These are phyloP conservation scores for Porites australiensis DNA, from an alignment of 64 coral and sea anemone genomes.

Conservation along the genomic window DNA sequence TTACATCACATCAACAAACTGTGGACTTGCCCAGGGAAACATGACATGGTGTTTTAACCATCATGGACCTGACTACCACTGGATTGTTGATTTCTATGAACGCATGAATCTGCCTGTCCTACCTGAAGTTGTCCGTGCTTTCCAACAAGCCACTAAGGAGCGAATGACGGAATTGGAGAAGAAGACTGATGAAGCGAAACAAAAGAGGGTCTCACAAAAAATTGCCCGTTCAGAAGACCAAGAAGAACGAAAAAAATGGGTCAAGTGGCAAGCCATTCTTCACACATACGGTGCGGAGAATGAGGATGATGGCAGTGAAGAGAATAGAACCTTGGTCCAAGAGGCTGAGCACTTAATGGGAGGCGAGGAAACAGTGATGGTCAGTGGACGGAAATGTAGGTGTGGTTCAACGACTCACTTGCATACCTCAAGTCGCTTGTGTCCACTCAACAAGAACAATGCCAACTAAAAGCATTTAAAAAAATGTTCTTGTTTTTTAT, in stretches of 20 bases:
- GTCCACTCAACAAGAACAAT: no score
- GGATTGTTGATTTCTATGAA: conserved; percentile 59
- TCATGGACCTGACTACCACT: conserved; percentile 44
- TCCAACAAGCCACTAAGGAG: conserved; percentile 2
- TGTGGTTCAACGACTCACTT: no score
- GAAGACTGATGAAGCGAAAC: conserved; percentile 57
- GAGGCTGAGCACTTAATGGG: no score
- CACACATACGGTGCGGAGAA: neutral
- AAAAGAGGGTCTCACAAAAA: neutral
- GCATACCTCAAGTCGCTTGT: no score
- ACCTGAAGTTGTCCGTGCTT: conserved; percentile 39
- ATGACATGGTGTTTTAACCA: conserved; percentile 38
- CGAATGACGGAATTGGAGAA: conserved; percentile 17
- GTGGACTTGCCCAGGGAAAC: conserved; percentile 38
- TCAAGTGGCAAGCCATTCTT: neutral
- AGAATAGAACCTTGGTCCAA: neutral
- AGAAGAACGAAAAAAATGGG: conserved; percentile 63
- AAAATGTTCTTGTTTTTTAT: no score
- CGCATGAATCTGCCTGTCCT: conserved; percentile 55
- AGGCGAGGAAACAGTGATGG: no score
- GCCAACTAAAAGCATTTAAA: no score
- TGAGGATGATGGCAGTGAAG: conserved; percentile 16
- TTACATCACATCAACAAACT: conserved; percentile 43
- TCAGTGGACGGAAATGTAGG: no score
- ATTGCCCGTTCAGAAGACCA: conserved; percentile 18